Evolutionary conservation across 2,797 vertebrate genomes (phyloP).

Genomic region (Tiaroga cobitis): DNA sequence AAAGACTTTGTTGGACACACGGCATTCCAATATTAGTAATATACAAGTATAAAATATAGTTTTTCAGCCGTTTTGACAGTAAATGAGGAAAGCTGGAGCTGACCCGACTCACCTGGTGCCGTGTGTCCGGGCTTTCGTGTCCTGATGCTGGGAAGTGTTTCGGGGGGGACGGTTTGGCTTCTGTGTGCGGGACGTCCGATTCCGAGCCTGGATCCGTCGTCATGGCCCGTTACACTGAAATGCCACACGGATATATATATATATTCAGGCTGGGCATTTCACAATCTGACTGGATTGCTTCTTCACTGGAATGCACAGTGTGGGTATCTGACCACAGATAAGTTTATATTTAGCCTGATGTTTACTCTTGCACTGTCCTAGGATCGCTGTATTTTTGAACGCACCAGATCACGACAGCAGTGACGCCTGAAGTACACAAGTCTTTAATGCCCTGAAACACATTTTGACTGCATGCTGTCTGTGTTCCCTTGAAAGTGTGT

Average conservation of each 20-base stretch:
- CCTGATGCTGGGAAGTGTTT: conserved; percentile 71
- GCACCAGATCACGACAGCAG: neutral
- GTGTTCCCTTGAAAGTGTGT: neutral
- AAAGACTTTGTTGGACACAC: too few relatives aligned
- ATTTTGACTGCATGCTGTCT: neutral
- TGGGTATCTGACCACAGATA: neutral
- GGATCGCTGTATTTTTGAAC: neutral
- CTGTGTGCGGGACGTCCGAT: conserved; percentile 66
- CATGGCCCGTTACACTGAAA: conserved; percentile 32
- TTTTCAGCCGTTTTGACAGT: too few relatives aligned
- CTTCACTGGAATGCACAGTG: neutral
- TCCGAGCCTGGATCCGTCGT: conserved; percentile 76
- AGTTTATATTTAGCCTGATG: conserved; percentile 29
- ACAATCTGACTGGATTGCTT: neutral
- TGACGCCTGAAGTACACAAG: neutral
- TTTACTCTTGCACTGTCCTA: neutral
- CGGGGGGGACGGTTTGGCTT: conserved; percentile 78
- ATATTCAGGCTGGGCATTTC: neutral
- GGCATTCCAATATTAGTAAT: too few relatives aligned
- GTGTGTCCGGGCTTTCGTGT: conserved; percentile 86
- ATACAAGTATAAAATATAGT: too few relatives aligned
- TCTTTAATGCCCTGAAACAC: neutral
- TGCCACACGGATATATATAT: neutral
- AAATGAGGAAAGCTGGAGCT: neutral
- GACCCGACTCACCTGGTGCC: conserved; percentile 66